Conservation (phyloP, 1,140 invertebrate species). For the Littorina saxatilis region DNA sequence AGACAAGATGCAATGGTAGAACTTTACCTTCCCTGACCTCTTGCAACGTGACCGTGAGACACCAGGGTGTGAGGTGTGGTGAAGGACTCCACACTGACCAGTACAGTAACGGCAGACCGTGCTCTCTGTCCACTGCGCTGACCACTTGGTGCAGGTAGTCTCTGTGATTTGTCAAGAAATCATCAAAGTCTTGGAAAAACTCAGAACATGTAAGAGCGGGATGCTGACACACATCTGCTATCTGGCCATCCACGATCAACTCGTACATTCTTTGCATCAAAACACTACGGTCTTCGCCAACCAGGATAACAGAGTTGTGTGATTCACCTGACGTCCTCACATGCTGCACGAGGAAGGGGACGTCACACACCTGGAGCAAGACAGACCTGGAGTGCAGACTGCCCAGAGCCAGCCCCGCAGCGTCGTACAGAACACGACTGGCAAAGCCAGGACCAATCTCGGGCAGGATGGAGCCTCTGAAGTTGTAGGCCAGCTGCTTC, state of each 20-base stretch:
- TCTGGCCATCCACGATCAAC: too few relatives aligned
- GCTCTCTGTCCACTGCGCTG: too few relatives aligned
- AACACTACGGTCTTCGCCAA: too few relatives aligned
- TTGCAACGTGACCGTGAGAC: background rate
- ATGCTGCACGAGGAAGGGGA: background rate
- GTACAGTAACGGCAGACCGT: too few relatives aligned
- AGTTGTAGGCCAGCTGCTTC: background rate
- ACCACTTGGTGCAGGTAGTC: too few relatives aligned
- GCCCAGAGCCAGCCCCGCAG: slow-evolving; percentile 26
- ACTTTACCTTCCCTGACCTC: background rate
- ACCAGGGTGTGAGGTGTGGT: background rate
- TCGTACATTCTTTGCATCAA: too few relatives aligned
- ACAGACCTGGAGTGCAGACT: background rate
- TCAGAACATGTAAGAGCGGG: too few relatives aligned
- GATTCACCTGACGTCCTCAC: too few relatives aligned
- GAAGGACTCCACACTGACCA: slow-evolving; percentile 4
- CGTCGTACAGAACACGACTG: slow-evolving; percentile 24
- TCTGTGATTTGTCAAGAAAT: too few relatives aligned
- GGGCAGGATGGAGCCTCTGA: background rate
- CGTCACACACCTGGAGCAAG: slow-evolving; percentile 27
- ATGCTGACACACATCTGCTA: too few relatives aligned
- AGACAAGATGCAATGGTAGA: background rate
- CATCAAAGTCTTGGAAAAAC: too few relatives aligned
- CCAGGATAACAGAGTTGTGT: too few relatives aligned
- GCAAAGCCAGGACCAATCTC: background rate